Evolutionary conservation across 37 sponge, comb jelly and placozoan species (phyloP).

Genomic region (Cladorhizidae sp.): DNA sequence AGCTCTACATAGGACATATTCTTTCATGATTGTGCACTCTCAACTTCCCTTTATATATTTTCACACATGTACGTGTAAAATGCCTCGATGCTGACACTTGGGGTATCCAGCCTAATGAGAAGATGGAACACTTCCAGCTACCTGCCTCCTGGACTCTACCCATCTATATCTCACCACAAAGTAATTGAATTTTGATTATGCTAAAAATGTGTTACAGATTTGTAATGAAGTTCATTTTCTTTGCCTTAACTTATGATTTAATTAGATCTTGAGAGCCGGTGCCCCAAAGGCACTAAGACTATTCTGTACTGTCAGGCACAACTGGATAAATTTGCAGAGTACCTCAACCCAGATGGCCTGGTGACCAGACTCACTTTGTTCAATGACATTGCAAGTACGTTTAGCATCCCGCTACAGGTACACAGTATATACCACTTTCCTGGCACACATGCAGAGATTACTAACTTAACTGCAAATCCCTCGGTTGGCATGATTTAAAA

Average conservation of each 20-base stretch:
- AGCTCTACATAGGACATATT: no score
- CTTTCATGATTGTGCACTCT: no score
- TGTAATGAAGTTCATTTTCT: neutral
- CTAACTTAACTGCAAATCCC: no score
- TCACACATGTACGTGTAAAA: no score
- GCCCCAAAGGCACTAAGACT: constrained; percentile 87
- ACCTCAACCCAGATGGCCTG: constrained; percentile 91
- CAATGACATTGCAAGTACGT: constrained; percentile 72
- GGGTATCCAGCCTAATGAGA: constrained; percentile 29
- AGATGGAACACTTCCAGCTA: constrained; percentile 70
- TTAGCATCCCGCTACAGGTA: no score
- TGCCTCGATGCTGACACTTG: no score
- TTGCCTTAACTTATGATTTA: neutral
- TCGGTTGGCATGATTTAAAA: no score
- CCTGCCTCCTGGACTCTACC: constrained; percentile 89
- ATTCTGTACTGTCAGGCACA: constrained; percentile 87
- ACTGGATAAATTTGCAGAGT: constrained; percentile 93
- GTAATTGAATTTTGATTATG: constrained; percentile 25
- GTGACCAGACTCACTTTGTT: constrained; percentile 74
- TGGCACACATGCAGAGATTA: no score
- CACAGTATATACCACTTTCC: no score
- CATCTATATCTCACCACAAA: constrained; percentile 65
- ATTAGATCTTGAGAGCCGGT: constrained; percentile 84
- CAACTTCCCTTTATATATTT: no score
- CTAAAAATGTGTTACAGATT: neutral